A percentile compares a stretch with the other conserved stretches of the same genome.
These are phyloP conservation scores for Psittacara wagleri DNA, from an alignment of 2,113 vertebrate genomes.

Conservation along the genomic window DNA sequence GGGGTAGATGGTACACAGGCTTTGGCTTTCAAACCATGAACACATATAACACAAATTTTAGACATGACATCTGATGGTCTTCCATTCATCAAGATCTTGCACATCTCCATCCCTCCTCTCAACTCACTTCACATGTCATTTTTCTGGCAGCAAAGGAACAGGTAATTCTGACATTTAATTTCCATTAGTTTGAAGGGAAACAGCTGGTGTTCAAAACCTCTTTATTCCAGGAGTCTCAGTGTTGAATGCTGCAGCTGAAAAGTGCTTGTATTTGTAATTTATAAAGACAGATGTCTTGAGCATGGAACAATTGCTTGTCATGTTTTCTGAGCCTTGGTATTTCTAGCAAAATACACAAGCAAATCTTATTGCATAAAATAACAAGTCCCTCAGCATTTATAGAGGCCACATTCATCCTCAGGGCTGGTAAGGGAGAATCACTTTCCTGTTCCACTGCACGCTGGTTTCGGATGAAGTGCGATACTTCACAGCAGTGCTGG, in stretches of 20 bases:
- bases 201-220: background rate
- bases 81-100: background rate
- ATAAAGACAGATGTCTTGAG: background rate
- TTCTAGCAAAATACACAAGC: slow-evolving; percentile 5
- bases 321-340: background rate
- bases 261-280: background rate
- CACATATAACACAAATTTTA: background rate
- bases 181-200: background rate
- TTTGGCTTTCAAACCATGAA: background rate
- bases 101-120: background rate
- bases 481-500: background rate
- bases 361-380: background rate
- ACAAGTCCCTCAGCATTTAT: background rate
- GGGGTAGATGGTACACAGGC: background rate
- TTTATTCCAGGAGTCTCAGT: background rate
- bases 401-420: background rate
- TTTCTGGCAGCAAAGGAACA: background rate
- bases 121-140: background rate
- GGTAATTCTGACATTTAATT: slow-evolving; percentile 1
- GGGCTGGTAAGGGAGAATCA: background rate
- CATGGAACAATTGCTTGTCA: background rate
- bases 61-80: background rate
- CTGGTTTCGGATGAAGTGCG: background rate
- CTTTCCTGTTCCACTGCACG: background rate
- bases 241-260: background rate